phyloP scores from a whole-genome alignment of 2,113 vertebrate species.

The Sylvicapra grimmia region DNA sequence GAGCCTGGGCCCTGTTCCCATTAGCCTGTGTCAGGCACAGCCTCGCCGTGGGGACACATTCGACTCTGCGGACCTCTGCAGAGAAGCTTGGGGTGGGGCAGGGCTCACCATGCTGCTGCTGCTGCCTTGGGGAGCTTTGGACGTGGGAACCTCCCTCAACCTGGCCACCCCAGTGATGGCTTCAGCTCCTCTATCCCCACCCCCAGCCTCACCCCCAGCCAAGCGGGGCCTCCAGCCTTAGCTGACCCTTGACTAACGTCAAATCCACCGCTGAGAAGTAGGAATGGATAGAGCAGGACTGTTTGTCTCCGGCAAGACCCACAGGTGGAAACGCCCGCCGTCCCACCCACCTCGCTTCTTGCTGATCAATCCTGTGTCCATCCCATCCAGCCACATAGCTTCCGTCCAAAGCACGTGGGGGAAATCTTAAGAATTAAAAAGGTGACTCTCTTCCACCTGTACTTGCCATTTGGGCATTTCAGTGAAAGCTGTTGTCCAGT shows the following conservation, averaged over 20 bases:
- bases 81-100: background rate
- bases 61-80: background rate
- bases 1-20: background rate
- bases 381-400: accelerated
- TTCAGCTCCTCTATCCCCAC: background rate
- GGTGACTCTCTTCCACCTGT: too few relatives aligned
- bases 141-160: background rate
- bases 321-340: background rate
- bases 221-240: background rate
- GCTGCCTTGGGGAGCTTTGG: background rate
- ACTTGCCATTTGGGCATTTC: background rate
- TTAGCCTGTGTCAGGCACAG: background rate
- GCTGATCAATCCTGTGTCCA: background rate
- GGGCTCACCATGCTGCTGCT: background rate
- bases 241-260: background rate
- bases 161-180: accelerated
- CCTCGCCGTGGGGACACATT: background rate
- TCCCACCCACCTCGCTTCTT: background rate
- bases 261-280: background rate
- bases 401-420: background rate
- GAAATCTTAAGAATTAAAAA: background rate
- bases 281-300: background rate
- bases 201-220: background rate
- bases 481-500: background rate
- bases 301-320: background rate